phyloP scores from a whole-genome alignment of 2,888 invertebrate species.

The Poecilus cupreus region DNA sequence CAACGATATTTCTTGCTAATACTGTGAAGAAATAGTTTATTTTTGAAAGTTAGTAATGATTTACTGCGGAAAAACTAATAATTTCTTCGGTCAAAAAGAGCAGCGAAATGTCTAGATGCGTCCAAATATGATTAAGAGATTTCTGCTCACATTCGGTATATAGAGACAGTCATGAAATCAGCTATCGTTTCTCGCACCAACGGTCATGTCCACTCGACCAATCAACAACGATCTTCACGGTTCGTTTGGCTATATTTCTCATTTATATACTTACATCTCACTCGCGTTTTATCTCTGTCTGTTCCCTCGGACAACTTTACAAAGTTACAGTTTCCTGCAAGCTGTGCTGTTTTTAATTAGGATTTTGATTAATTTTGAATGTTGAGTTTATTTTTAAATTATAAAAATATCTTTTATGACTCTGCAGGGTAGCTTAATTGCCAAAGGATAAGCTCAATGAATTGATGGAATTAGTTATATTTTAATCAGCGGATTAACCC shows the following conservation, averaged over 20 bases:
- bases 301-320: neutral
- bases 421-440: neutral
- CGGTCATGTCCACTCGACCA: slow-evolving; percentile 31
- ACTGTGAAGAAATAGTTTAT: neutral
- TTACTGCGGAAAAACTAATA: neutral
- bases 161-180: slow-evolving; percentile 42
- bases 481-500: neutral
- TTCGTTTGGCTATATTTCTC: slow-evolving; percentile 46
- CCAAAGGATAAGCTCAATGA: neutral
- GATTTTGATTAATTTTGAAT: neutral
- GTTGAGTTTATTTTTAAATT: neutral
- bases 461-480: neutral
- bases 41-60: slow-evolving; percentile 7
- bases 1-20: neutral
- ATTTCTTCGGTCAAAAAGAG: slow-evolving; percentile 3
- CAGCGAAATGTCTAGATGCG: neutral
- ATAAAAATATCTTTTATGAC: neutral
- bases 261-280: slow-evolving; percentile 28
- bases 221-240: slow-evolving; percentile 31
- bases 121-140: slow-evolving; percentile 34
- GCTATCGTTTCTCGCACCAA: slow-evolving; percentile 41
- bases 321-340: slow-evolving; percentile 20
- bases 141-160: neutral
- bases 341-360: slow-evolving; percentile 5
- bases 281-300: neutral